A percentile compares a stretch with the other conserved stretches of the same genome.
Conservation (phyloP, 2,797 vertebrate genomes). For the Leptoclinus maculatus region DNA sequence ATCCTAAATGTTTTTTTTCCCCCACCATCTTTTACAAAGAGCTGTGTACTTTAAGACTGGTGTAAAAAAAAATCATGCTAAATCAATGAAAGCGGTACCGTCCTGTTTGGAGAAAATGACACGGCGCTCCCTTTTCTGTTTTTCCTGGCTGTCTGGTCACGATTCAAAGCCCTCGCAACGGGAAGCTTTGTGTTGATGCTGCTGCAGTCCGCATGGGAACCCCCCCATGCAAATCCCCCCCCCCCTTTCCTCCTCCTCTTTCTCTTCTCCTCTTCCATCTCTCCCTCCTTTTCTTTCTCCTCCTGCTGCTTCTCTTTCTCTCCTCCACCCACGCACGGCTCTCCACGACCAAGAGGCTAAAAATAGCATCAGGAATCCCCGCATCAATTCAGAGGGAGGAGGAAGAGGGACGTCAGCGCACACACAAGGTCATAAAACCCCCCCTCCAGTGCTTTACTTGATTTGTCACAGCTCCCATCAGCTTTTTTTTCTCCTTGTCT, state of each 20-base stretch:
- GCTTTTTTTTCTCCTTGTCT: neutral
- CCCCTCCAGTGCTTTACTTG: constrained; percentile 42
- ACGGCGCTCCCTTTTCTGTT: constrained; percentile 62
- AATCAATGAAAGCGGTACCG: constrained; percentile 61
- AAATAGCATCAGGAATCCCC: constrained; percentile 88
- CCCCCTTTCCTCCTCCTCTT: constrained; percentile 2
- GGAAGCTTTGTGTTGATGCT: constrained; percentile 69
- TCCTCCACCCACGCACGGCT: constrained; percentile 80
- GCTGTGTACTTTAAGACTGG: constrained; percentile 22
- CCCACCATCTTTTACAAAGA: constrained; percentile 15
- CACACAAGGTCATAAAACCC: constrained; percentile 79
- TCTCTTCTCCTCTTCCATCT: constrained; percentile 28
- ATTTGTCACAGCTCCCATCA: constrained; percentile 62
- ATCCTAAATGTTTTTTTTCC: constrained; percentile 13
- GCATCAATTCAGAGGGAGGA: constrained; percentile 80
- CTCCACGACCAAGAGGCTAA: constrained; percentile 79
- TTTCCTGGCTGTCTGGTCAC: constrained; percentile 78
- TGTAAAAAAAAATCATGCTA: constrained; percentile 24
- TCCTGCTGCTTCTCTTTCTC: constrained; percentile 48
- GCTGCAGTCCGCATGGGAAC: constrained; percentile 76
- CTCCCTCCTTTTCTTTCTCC: constrained; percentile 21
- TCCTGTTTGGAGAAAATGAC: constrained; percentile 61
- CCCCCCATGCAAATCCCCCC: constrained; percentile 20
- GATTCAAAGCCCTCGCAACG: constrained; percentile 76
- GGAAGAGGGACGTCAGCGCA: constrained; percentile 48